phyloP scores from a whole-genome alignment of 2,113 vertebrate species.

The Bufo gargarizans region DNA sequence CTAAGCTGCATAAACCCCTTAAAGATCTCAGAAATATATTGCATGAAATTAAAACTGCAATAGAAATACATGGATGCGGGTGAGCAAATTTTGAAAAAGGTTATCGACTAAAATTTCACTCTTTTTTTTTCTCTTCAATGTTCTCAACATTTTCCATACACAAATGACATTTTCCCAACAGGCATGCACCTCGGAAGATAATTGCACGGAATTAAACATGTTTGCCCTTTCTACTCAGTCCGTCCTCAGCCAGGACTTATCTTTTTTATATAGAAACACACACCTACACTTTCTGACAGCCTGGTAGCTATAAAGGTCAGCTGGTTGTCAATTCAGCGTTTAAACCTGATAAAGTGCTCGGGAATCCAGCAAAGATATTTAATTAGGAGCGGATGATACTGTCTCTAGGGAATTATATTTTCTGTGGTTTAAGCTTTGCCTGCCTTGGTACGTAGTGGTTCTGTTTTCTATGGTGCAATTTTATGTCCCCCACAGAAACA shows the following conservation, averaged over 20 bases:
- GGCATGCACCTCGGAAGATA: constrained; percentile 38
- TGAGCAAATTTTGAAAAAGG: neutral
- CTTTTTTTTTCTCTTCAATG: neutral
- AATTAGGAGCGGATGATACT: constrained; percentile 41
- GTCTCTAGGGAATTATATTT: constrained; percentile 33
- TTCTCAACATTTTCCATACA: constrained; percentile 28
- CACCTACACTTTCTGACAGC: constrained; percentile 41
- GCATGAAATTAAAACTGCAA: neutral
- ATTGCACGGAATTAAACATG: constrained; percentile 51
- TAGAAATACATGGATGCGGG: neutral
- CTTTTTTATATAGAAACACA: constrained; percentile 51
- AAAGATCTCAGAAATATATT: neutral
- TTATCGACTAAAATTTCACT: neutral
- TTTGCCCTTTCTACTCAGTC: constrained; percentile 52
- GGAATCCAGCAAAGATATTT: constrained; percentile 50
- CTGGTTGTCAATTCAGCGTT: constrained; percentile 45
- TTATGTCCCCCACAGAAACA: constrained; percentile 1
- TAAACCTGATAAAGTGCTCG: constrained; percentile 47
- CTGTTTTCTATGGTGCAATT: neutral
- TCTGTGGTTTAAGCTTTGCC: constrained; percentile 28
- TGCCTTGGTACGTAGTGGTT: constrained; percentile 18
- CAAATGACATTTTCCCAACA: constrained; percentile 50
- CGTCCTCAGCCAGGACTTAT: constrained; percentile 43
- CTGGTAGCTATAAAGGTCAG: constrained; percentile 50
- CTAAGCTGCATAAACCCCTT: no score